Evolutionary conservation across 2,888 invertebrate species (phyloP).

Genomic region (Heliothis peltigera): DNA sequence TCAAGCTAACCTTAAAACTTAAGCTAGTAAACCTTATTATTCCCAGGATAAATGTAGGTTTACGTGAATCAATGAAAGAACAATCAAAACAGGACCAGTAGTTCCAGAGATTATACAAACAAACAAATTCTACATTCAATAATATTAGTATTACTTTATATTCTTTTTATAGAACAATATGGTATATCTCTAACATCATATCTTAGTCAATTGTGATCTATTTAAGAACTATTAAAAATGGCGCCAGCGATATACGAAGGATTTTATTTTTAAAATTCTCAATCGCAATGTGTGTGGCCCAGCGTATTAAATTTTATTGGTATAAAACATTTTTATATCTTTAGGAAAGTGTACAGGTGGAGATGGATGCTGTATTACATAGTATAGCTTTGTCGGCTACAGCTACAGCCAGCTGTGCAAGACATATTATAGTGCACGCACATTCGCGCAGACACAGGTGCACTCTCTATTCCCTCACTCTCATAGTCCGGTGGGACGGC

Average conservation of each 20-base stretch:
- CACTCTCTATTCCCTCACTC: too few species aligned
- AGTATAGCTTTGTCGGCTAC: conserved; percentile 7
- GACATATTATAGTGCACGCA: too few species aligned
- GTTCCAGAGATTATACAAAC: background rate
- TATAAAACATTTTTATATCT: conserved; percentile 61
- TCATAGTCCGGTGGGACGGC: too few species aligned
- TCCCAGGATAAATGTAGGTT: too few species aligned
- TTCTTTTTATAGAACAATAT: conserved; percentile 18
- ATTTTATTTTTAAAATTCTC: conserved; percentile 39
- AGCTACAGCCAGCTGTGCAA: too few species aligned
- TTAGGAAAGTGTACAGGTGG: conserved; percentile 26
- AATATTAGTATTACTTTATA: background rate
- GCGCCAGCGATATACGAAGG: conserved; percentile 40
- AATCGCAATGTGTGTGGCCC: conserved; percentile 53
- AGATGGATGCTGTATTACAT: conserved; percentile 33
- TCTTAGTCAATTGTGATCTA: conserved; percentile 55
- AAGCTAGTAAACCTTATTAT: too few species aligned
- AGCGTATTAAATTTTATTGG: conserved; percentile 62
- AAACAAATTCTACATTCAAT: background rate
- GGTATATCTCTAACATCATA: conserved; percentile 14
- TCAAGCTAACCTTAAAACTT: too few species aligned
- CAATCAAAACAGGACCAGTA: background rate
- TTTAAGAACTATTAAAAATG: conserved; percentile 38
- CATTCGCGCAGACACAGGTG: too few species aligned
- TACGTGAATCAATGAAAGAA: too few species aligned